Evolutionary conservation across 2,113 vertebrate genomes (phyloP).

Genomic region (Anguilla japonica): DNA sequence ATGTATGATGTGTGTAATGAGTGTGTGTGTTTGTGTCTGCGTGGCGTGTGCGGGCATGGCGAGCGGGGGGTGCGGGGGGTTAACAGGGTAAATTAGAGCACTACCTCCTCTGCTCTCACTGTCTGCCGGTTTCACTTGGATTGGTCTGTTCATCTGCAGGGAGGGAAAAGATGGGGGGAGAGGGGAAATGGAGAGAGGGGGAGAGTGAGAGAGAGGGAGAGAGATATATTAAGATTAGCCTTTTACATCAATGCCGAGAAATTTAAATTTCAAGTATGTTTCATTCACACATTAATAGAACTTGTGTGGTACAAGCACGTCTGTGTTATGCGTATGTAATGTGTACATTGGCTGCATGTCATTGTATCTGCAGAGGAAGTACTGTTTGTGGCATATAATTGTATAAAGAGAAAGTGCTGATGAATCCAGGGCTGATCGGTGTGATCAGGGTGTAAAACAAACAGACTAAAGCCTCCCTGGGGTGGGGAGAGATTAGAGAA

Average conservation of each 20-base stretch:
- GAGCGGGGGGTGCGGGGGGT: too few species aligned
- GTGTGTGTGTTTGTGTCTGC: background rate
- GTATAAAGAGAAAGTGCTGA: too few species aligned
- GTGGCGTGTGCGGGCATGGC: background rate
- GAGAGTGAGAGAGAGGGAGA: background rate
- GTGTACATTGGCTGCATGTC: background rate
- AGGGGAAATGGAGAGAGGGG: background rate
- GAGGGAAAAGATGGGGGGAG: conserved; percentile 13
- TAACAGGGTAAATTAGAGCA: conserved; percentile 58
- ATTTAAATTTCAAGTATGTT: background rate
- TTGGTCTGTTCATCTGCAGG: conserved; percentile 96
- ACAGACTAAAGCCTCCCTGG: too few species aligned
- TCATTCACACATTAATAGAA: too few species aligned
- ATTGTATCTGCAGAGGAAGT: background rate
- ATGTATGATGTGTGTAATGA: too few species aligned
- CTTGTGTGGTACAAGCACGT: too few species aligned
- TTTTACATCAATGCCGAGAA: background rate
- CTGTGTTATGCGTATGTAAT: background rate
- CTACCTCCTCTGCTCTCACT: conserved; percentile 98
- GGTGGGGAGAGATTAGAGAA: background rate
- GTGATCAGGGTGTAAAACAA: too few species aligned
- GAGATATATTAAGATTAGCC: background rate
- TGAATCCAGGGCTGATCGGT: too few species aligned
- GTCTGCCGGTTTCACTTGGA: conserved; percentile 99
- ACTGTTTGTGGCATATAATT: too few species aligned